phyloP scores from a whole-genome alignment of 1,140 invertebrate species.

The Penaeus japonicus region DNA sequence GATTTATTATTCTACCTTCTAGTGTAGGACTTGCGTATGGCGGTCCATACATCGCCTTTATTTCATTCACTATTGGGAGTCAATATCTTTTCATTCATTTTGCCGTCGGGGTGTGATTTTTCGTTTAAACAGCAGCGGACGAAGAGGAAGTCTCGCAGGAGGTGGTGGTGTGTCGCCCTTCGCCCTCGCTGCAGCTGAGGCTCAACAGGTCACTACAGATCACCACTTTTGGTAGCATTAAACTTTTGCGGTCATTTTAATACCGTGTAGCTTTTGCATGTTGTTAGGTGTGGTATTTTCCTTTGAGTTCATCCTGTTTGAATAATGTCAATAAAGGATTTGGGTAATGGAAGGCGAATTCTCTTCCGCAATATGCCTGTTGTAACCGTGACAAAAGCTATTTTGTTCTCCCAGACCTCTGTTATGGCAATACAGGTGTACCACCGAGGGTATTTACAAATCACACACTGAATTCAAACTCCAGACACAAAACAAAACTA shows the following conservation, averaged over 20 bases:
- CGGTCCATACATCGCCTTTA: too few species aligned
- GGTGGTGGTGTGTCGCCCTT: neutral
- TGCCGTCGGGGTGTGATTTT: neutral
- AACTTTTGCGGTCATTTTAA: constrained; percentile 37
- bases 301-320: neutral
- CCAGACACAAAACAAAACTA: too few species aligned
- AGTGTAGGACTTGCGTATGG: too few species aligned
- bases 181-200: neutral
- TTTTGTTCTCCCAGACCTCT: too few species aligned
- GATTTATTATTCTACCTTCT: neutral
- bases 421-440: too few species aligned
- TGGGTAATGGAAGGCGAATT: neutral
- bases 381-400: too few species aligned
- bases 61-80: too few species aligned
- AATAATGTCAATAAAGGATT: neutral
- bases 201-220: constrained; percentile 47
- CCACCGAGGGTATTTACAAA: too few species aligned
- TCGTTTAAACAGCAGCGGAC: neutral
- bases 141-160: too few species aligned
- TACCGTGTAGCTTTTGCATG: neutral
- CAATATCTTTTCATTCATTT: neutral
- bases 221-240: constrained; percentile 52
- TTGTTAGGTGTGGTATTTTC: neutral
- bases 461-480: too few species aligned
- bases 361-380: too few species aligned